Conservation (phyloP, 2,888 invertebrate genomes). For the Drosophila niveifrons region DNA sequence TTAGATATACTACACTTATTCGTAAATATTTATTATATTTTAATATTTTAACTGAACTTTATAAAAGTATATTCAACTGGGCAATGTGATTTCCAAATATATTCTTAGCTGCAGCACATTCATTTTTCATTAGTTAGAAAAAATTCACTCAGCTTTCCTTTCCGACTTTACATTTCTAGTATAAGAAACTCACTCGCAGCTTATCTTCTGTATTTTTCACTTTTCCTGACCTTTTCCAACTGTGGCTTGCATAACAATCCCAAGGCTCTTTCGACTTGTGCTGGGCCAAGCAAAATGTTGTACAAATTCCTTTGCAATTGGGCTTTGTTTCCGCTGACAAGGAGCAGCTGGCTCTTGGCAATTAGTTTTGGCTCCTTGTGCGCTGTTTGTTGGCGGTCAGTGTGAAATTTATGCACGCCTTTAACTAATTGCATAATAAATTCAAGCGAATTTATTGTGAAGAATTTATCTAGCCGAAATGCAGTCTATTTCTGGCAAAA, state of each 20-base stretch:
- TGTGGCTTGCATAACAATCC: constrained; percentile 37
- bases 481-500: constrained; percentile 30
- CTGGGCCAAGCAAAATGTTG: not conserved
- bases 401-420: constrained; percentile 52
- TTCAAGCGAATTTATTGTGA: constrained; percentile 64
- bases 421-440: constrained; percentile 78
- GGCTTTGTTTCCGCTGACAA: constrained; percentile 54
- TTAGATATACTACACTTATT: too few species aligned
- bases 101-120: too few species aligned
- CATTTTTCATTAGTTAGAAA: too few species aligned
- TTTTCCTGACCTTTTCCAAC: constrained; percentile 18
- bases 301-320: not conserved
- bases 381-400: constrained; percentile 53
- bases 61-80: too few species aligned
- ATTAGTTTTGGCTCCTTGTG: constrained; percentile 47
- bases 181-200: not conserved
- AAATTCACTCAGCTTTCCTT: not conserved
- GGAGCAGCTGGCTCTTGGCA: constrained; percentile 45
- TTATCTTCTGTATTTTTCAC: not conserved
- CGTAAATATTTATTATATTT: too few species aligned
- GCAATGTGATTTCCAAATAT: too few species aligned
- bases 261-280: constrained; percentile 32
- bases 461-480: constrained; percentile 45
- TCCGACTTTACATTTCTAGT: not conserved
- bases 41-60: too few species aligned